phyloP scores from a whole-genome alignment of 2,113 vertebrate species.

The Herpailurus yagouaroundi region DNA sequence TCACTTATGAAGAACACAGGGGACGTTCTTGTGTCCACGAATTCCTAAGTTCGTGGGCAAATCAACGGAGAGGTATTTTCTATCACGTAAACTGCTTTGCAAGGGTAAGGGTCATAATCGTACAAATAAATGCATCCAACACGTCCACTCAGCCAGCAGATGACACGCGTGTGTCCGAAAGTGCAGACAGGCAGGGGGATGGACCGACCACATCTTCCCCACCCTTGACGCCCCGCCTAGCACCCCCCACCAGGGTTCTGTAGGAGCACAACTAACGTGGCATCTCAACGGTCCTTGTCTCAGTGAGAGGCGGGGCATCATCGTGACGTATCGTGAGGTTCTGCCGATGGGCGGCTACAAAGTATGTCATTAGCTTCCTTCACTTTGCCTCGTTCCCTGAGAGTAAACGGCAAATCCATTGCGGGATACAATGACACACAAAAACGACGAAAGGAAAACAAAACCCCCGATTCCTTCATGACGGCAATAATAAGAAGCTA shows the following conservation, averaged over 20 bases:
- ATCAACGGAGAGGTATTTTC: rapidly evolving
- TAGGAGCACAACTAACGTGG: conserved; percentile 36
- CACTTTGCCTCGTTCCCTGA: background rate
- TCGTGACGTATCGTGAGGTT: conserved; percentile 3
- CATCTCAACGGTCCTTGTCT: background rate
- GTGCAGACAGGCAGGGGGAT: background rate
- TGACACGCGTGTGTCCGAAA: background rate
- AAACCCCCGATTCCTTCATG: background rate
- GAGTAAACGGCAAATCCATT: background rate
- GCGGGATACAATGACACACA: background rate
- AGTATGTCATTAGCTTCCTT: background rate
- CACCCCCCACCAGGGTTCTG: background rate
- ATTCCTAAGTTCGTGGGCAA: background rate
- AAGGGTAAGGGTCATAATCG: background rate
- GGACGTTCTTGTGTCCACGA: background rate
- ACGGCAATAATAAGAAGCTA: conserved; percentile 2
- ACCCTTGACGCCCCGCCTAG: background rate
- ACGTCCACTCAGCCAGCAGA: background rate
- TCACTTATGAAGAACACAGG: background rate
- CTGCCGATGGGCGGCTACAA: conserved; percentile 15
- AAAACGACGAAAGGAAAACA: background rate
- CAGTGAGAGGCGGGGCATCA: background rate
- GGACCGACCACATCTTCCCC: background rate
- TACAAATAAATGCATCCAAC: background rate
- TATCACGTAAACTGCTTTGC: background rate